These are phyloP conservation scores for Himalopsyche phryganea DNA, from an alignment of 1,140 invertebrate species.

Conservation along the genomic window DNA sequence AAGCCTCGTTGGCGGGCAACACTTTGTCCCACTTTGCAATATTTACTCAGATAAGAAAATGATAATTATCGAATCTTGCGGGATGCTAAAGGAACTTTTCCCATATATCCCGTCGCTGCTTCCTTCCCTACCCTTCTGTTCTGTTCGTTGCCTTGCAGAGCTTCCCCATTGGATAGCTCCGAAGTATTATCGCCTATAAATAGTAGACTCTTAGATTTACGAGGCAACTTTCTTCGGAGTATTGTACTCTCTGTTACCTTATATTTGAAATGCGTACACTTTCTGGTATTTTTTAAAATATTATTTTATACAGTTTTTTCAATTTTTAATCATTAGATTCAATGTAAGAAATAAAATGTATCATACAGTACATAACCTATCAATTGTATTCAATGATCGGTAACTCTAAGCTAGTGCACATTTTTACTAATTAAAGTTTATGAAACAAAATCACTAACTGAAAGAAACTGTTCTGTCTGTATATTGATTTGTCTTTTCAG, in stretches of 20 bases:
- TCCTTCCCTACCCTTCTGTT: slow-evolving; percentile 14
- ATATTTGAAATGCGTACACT: neutral
- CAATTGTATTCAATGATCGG: no score
- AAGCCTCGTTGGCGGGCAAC: slow-evolving; percentile 1
- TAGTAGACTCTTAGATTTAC: slow-evolving; percentile 31
- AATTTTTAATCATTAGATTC: no score
- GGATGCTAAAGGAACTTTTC: slow-evolving; percentile 22
- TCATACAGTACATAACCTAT: no score
- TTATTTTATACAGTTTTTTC: no score
- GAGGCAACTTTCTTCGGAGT: slow-evolving; percentile 20
- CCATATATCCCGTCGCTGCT: slow-evolving; percentile 13
- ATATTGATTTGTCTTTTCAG: no score
- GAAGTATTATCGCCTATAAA: slow-evolving; percentile 30
- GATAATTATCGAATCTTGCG: slow-evolving; percentile 32
- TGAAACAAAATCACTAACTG: no score
- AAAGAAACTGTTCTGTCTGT: no score
- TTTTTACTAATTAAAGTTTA: no score
- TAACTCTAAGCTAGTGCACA: no score
- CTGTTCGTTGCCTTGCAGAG: neutral
- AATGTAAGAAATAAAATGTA: no score
- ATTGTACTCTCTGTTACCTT: slow-evolving; percentile 19
- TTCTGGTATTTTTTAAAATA: no score
- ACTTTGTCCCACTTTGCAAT: slow-evolving; percentile 30
- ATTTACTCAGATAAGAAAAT: slow-evolving; percentile 30
- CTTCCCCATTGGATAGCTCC: slow-evolving; percentile 19